Base-by-base conservation (phyloP, 2,797 vertebrate genomes). In the Galagoides demidoff region DNA sequence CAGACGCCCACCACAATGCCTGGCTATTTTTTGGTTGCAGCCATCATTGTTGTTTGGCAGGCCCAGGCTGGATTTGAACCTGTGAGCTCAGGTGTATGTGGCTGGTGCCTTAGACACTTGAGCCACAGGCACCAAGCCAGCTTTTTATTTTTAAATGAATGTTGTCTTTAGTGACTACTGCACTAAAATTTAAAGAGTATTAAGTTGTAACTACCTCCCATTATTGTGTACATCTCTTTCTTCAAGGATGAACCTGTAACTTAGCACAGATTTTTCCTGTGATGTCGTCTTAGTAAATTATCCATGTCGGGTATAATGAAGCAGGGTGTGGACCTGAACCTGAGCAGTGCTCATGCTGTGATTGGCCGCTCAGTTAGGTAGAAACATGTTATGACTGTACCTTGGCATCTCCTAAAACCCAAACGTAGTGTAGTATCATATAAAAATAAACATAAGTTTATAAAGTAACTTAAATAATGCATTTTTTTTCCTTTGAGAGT, bases 201-300 rank as follows among this genome's bases (percentile, higher is more conserved):
- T 85, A 45, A 43, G 1, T 63, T 93, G 0, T 12, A 63, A 39
- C 2, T 59, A n/a, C 37, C 5, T 52, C 11, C 25, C 22, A n/a
- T 55, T 39, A 49, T 52, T 84, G 3, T 39, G 0, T 11, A 34
- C 39, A 16, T 49, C 25, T 6, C 6, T 52, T 71, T 78, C 74
- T 2, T 43, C 10, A 83, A 7, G 3, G 0, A 3, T 81, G 1
- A 77, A 76, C 7, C 0, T 86, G 55, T 1, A 76, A 73, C 1
- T 90, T 45, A 61, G 27, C 3, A 57, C 4, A n/a, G 2, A 3
- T 70, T 85, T 63, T 5, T 92, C 9, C 61, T 61, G 5, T 34
- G 9, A 84, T 55, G 27, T 5, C 2, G 5, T 55, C 16, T 39
- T 85, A 57, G n/a, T 49, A 87, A 83, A 78, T 92, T 84, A 31